These are phyloP conservation scores for Branchellion lobata DNA, from an alignment of 2,888 invertebrate species.

Conservation along the genomic window DNA sequence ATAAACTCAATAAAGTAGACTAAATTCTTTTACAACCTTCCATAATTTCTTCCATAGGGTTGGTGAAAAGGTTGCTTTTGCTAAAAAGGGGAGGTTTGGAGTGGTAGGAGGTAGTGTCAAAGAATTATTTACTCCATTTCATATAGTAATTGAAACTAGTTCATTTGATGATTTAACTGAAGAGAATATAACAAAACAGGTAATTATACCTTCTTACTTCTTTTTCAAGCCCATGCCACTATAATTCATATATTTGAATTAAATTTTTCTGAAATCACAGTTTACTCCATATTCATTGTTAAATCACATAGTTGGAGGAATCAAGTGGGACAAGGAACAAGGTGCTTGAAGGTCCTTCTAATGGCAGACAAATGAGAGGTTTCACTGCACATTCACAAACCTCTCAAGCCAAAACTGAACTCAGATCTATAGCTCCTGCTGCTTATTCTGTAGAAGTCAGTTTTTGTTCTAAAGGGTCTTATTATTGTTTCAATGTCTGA, in stretches of 20 bases:
- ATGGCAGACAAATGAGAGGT: constrained; percentile 58
- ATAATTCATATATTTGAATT: no score
- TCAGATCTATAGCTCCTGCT: constrained; percentile 53
- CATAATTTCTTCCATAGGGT: constrained; percentile 56
- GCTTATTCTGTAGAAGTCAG: constrained; percentile 54
- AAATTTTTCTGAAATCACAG: no score
- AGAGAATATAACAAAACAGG: constrained; percentile 54
- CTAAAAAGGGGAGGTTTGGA: constrained; percentile 58
- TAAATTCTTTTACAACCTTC: no score
- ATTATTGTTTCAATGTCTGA: constrained; percentile 51
- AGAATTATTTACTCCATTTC: constrained; percentile 57
- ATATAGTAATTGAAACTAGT: constrained; percentile 57
- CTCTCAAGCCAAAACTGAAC: constrained; percentile 36
- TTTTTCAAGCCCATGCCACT: no score
- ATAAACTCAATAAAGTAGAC: no score
- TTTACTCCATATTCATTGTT: not conserved
- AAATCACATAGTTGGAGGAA: constrained; percentile 55
- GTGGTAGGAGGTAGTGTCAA: constrained; percentile 59
- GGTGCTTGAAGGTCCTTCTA: constrained; percentile 54
- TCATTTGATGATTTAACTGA: constrained; percentile 56
- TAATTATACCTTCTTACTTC: not conserved
- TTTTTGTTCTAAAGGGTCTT: constrained; percentile 5
- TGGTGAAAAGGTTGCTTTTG: constrained; percentile 58
- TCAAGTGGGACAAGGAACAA: constrained; percentile 59
- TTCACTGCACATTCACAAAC: constrained; percentile 54